Evolutionary conservation across 2,888 invertebrate genomes (phyloP).

Genomic region (Trilocha varians): DNA sequence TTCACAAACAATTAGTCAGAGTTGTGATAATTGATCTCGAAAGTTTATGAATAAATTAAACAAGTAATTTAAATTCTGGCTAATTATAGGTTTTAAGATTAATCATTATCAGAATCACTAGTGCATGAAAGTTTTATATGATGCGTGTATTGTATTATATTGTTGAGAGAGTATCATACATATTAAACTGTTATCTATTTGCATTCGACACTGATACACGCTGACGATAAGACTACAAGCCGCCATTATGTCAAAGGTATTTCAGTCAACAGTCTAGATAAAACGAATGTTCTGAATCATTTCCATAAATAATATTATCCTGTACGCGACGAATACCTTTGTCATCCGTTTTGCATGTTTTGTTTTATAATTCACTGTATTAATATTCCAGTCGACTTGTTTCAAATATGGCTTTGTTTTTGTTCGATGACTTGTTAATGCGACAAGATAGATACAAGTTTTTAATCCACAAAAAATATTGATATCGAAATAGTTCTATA

Average conservation of each 20-base stretch:
- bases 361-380: conserved; percentile 9
- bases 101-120: neutral
- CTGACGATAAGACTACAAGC: neutral
- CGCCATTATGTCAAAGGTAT: neutral
- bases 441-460: too few species aligned
- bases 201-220: conserved; percentile 2
- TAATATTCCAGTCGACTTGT: neutral
- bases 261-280: neutral
- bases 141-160: conserved; percentile 2
- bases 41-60: too few species aligned
- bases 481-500: too few species aligned
- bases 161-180: neutral
- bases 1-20: too few species aligned
- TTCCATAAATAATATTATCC: conserved; percentile 8
- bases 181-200: conserved; percentile 2
- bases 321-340: neutral
- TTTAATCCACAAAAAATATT: too few species aligned
- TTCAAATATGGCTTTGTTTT: neutral
- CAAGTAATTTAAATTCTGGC: too few species aligned
- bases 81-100: too few species aligned
- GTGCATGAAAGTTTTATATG: neutral
- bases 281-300: neutral
- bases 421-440: too few species aligned
- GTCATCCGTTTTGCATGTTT: neutral
- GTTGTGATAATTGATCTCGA: too few species aligned